Evolutionary conservation across 2,113 vertebrate genomes (phyloP), one percentile per base, ranked within the genome.

Genomic region (Thalassoma bifasciatum): DNA sequence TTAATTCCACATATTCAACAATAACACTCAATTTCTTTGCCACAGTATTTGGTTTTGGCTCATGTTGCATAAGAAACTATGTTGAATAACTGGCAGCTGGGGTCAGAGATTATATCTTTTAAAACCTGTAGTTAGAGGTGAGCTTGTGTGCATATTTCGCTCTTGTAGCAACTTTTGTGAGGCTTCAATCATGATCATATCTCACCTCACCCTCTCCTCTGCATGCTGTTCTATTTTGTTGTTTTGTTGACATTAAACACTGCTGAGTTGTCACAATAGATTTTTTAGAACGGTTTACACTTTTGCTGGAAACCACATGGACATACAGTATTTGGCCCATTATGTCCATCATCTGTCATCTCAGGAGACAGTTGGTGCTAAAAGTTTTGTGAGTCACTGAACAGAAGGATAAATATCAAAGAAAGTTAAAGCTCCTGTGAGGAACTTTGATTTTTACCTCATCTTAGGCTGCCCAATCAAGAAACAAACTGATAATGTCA

Each of bases 71-170:
- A 22, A 50, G 10, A 66, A 53, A 46, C 38, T 47, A 47, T 36
- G 52, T 10, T 60, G 38, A 54, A 40, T 40, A 49, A 63, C 52
- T 46, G 1, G 11, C 37, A 10, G 30, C 21, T 36, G 36, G 14
- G 40, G 21, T 40, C 6, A 44, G 30, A 53, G 46, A 73, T 62
- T n/a, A 26, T 11, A 23, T 65, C 22, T 57, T 68, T 24, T 67
- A 21, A 13, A 44, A 16, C 4, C 23, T 1, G 6, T 56, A 37
- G 44, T 52, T 57, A 60, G 21, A 65, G 38, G 26, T 30, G 12
- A 66, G 49, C 13, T 13, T 67, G 6, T 8, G 13, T 66, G 60
- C 36, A 24, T 68, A 3, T 42, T 19, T 56, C 10, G 26, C 13
- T 50, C 16, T 71, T 47, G 30, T 16, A 49, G 22, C 40, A 56